A percentile compares a stretch with the other conserved stretches of the same genome.
These are phyloP conservation scores for Cydia strobilella DNA, from an alignment of 1,140 invertebrate species.

Conservation along the genomic window DNA sequence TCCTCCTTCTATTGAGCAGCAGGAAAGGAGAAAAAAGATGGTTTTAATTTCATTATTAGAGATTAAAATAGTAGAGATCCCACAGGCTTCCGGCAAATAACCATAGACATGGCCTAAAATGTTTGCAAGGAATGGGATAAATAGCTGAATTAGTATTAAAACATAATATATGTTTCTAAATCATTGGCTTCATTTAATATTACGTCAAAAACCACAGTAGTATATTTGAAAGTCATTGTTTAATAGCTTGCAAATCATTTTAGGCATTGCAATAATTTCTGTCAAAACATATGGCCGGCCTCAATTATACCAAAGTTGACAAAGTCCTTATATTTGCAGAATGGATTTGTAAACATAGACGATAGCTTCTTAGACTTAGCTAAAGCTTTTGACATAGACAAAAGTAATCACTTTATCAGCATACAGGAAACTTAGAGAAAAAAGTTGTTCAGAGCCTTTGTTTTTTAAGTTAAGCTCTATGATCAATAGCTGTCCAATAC, in stretches of 20 bases:
- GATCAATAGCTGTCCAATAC: no score
- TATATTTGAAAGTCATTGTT: not conserved
- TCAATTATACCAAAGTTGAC: not conserved
- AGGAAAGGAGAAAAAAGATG: conserved; percentile 77
- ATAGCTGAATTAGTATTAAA: not conserved
- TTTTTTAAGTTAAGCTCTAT: not conserved
- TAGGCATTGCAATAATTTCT: no score
- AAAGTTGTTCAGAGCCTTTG: not conserved
- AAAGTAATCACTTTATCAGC: conserved; percentile 21
- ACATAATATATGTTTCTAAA: not conserved
- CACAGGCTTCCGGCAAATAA: conserved; percentile 47
- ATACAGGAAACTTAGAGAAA: conserved; percentile 23
- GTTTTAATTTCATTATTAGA: conserved; percentile 60
- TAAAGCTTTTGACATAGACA: conserved; percentile 36
- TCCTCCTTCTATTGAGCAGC: conserved; percentile 72
- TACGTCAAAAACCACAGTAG: no score
- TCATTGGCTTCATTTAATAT: not conserved
- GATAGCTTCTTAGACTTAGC: conserved; percentile 30
- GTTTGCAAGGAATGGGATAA: not conserved
- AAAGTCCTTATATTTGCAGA: not conserved
- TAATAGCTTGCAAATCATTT: not conserved
- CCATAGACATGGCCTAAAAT: not conserved
- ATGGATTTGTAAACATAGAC: not conserved
- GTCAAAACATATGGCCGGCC: not conserved
- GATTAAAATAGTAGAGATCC: conserved; percentile 60